These are phyloP conservation scores for Scaptomyza montana DNA, from an alignment of 1,140 invertebrate species.

Conservation along the genomic window DNA sequence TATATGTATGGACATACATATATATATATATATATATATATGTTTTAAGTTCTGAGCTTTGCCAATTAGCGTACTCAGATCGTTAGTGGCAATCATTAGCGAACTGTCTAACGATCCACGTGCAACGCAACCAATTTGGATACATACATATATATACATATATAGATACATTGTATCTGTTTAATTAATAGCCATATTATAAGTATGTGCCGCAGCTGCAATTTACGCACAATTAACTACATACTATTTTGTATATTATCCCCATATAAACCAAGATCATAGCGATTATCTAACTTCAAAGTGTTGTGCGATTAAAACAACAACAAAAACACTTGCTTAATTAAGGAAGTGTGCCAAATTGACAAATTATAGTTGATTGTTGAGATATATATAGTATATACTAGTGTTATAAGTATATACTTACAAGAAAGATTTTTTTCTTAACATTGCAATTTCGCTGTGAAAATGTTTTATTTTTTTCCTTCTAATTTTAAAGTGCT, in stretches of 20 bases:
- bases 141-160: background rate
- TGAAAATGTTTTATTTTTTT: too few species aligned
- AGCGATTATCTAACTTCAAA: conserved; percentile 12
- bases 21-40: conserved; percentile 8
- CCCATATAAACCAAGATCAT: background rate
- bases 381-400: too few species aligned
- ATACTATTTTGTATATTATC: conserved; percentile 13
- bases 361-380: background rate
- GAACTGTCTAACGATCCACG: conserved; percentile 48
- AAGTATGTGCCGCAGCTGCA: conserved; percentile 26
- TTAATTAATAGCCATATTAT: conserved; percentile 42
- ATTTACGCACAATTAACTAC: conserved; percentile 16
- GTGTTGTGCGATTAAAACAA: background rate
- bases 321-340: background rate
- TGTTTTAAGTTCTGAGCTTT: conserved; percentile 23
- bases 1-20: background rate
- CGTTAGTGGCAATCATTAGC: conserved; percentile 50
- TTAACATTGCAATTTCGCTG: too few species aligned
- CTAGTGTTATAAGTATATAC: too few species aligned
- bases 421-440: too few species aligned
- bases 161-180: conserved; percentile 19
- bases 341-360: background rate
- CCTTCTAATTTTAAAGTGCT: background rate
- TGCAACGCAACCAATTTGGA: conserved; percentile 18
- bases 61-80: conserved; percentile 47